These are phyloP conservation scores for Babyrousa celebensis DNA, from an alignment of 2,797 vertebrate species.

Conservation along the genomic window DNA sequence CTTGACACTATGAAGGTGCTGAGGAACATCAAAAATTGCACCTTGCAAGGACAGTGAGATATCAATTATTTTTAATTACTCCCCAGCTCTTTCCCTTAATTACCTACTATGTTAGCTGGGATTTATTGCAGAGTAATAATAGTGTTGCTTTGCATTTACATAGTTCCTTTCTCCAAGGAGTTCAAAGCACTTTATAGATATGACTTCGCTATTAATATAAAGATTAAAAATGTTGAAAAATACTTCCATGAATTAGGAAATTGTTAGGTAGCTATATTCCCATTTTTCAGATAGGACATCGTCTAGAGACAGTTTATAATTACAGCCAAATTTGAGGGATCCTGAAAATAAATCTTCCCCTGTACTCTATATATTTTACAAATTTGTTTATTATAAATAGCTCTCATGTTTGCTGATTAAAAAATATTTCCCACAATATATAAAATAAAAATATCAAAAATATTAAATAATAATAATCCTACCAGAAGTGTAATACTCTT, in stretches of 20 bases:
- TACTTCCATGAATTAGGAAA: neutral
- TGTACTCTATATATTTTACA: neutral
- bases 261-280: neutral
- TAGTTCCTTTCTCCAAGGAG: slow-evolving; percentile 48
- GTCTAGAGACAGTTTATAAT: neutral
- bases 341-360: neutral
- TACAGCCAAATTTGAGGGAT: neutral
- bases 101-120: slow-evolving; percentile 55
- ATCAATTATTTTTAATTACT: slow-evolving; percentile 82
- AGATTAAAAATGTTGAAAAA: slow-evolving; percentile 60
- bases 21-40: slow-evolving; percentile 68
- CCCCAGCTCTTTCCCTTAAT: slow-evolving; percentile 72
- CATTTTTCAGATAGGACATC: slow-evolving; percentile 30
- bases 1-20: slow-evolving; percentile 65
- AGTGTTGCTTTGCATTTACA: slow-evolving; percentile 64
- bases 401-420: neutral
- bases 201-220: neutral
- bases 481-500: neutral
- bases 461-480: slow-evolving; percentile 20
- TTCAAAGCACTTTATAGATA: slow-evolving; percentile 41
- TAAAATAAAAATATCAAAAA: slow-evolving; percentile 31
- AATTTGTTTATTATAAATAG: neutral
- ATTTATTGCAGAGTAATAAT: slow-evolving; percentile 70
- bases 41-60: slow-evolving; percentile 68
- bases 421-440: slow-evolving; percentile 36